These are phyloP conservation scores for Villa cingulata DNA, from an alignment of 2,888 invertebrate species.

Conservation along the genomic window DNA sequence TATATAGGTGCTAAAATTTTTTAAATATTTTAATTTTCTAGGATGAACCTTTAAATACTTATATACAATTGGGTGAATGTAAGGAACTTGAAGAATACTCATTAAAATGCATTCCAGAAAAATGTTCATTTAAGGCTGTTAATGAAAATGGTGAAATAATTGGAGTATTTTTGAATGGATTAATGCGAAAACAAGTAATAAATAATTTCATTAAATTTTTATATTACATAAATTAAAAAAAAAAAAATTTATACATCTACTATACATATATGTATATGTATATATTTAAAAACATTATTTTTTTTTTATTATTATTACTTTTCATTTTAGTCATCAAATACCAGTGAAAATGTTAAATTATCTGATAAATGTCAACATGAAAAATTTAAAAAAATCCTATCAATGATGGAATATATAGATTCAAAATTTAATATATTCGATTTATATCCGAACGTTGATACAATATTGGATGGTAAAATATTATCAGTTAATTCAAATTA, in stretches of 20 bases:
- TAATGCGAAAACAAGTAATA: slow-evolving; percentile 29
- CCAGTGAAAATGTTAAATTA: slow-evolving; percentile 21
- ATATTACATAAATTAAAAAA: neutral
- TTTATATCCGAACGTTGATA: slow-evolving; percentile 32
- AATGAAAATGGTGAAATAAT: slow-evolving; percentile 39
- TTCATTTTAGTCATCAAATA: slow-evolving; percentile 15
- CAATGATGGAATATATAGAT: slow-evolving; percentile 38
- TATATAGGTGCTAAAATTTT: too few relatives aligned
- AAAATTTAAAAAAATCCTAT: slow-evolving; percentile 41
- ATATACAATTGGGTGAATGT: slow-evolving; percentile 32
- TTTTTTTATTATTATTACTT: slow-evolving; percentile 7
- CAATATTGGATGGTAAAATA: slow-evolving; percentile 34
- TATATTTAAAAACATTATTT: too few relatives aligned
- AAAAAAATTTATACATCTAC: too few relatives aligned
- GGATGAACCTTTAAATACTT: slow-evolving; percentile 36
- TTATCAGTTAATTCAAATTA: slow-evolving; percentile 32
- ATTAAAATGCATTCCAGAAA: slow-evolving; percentile 38
- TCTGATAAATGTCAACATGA: slow-evolving; percentile 34
- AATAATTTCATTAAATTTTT: neutral
- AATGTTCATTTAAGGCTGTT: slow-evolving; percentile 43
- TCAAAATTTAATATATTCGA: slow-evolving; percentile 36
- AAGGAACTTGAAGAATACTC: slow-evolving; percentile 42
- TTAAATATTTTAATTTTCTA: slow-evolving; percentile 11
- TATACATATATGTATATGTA: too few relatives aligned
- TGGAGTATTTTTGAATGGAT: slow-evolving; percentile 42